These are phyloP conservation scores for Chionoecetes opilio DNA, from an alignment of 1,140 invertebrate species.

Conservation along the genomic window DNA sequence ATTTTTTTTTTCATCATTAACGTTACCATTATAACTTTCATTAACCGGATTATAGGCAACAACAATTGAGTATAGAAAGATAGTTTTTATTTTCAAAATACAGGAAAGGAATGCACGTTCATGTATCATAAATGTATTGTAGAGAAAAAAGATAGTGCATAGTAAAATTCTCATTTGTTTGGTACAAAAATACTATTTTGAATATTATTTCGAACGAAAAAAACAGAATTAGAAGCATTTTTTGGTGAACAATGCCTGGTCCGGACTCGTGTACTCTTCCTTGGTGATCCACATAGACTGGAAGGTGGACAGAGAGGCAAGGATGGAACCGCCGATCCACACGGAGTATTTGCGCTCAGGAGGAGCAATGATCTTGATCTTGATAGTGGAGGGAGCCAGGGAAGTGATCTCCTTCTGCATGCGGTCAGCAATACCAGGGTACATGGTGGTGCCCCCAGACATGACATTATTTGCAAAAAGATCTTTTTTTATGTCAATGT, in stretches of 20 bases:
- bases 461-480: constrained; percentile 88
- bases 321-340: constrained; percentile 86
- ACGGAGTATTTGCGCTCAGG: constrained; percentile 78
- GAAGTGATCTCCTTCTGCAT: constrained; percentile 91
- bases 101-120: too few species aligned
- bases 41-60: too few species aligned
- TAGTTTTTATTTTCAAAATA: too few species aligned
- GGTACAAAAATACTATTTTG: not conserved
- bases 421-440: constrained; percentile 86
- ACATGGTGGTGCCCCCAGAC: constrained; percentile 88
- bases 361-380: constrained; percentile 90
- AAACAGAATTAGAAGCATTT: constrained; percentile 53
- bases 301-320: constrained; percentile 93
- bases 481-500: constrained; percentile 78
- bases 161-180: not conserved
- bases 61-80: too few species aligned
- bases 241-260: constrained; percentile 61
- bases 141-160: not conserved
- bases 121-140: too few species aligned
- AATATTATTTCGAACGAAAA: not conserved
- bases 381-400: constrained; percentile 93
- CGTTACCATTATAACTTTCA: too few species aligned
- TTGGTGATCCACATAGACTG: constrained; percentile 97
- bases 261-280: constrained; percentile 83
- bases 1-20: too few species aligned